These are phyloP conservation scores for Diarsia dahlii DNA, from an alignment of 2,888 invertebrate genomes.

Conservation along the genomic window DNA sequence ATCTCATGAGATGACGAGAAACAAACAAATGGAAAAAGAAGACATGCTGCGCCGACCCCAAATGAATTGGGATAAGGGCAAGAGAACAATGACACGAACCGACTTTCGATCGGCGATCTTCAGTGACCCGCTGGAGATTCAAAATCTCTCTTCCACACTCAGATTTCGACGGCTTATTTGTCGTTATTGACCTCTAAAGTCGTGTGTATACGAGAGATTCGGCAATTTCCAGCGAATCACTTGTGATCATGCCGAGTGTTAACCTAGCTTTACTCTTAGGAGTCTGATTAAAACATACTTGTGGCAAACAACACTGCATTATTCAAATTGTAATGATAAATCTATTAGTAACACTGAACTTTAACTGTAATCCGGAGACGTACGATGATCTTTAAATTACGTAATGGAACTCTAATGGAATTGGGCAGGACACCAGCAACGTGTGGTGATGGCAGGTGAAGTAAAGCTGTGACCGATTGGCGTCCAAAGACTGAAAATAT, in stretches of 20 bases:
- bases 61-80: too few relatives aligned
- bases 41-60: too few relatives aligned
- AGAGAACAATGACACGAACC: not conserved
- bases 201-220: not conserved
- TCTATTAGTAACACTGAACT: not conserved
- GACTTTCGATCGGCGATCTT: not conserved
- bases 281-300: not conserved
- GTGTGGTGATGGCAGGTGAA: too few relatives aligned
- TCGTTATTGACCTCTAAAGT: not conserved
- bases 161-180: not conserved
- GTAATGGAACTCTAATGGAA: too few relatives aligned
- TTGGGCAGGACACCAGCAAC: too few relatives aligned
- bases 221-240: not conserved
- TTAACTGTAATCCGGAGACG: too few relatives aligned
- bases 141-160: not conserved
- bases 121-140: not conserved
- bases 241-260: not conserved
- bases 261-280: not conserved
- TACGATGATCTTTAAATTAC: too few relatives aligned
- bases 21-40: too few relatives aligned
- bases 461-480: too few relatives aligned
- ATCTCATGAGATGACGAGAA: too few relatives aligned
- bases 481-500: too few relatives aligned
- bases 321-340: not conserved
- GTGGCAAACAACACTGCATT: not conserved